Evolutionary conservation across 2,113 vertebrate species (phyloP), one percentile per base, ranked within the genome.

Genomic region (Mastomys coucha): DNA sequence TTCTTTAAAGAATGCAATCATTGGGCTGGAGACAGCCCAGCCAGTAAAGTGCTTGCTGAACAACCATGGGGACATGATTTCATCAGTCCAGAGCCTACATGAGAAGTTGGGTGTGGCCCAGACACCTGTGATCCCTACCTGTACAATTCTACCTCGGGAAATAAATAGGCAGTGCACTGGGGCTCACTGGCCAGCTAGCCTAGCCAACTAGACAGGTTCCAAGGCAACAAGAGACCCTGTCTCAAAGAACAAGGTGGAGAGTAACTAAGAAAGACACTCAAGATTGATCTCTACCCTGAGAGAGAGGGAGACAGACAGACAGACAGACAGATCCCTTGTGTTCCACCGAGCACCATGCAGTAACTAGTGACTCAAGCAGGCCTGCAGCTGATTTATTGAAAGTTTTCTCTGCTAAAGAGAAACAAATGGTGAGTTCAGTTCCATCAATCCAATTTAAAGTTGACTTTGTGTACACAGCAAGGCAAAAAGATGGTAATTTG

Each of bases 371-470:
- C 63, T 91, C 65, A 56, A 2, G 56, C 26, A 84, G 36, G 13
- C 26, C n/a, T 60, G 14, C 49, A 92, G n/a, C 56, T 90, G 28
- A 28, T 12, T 58, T 90, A 96, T 56, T 45, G 77, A 96, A 75
- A 60, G 51, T 81, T 76, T 76, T 88, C 63, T 90, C 80, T 72
- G 49, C 85, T 95, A 49, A 95, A 97, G 72, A 63, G 93, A 97
- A 95, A 88, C 33, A 86, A 97, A 95, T 1, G 20, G 85, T 88
- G 42, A n/a, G 45, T 82, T 95, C 45, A 53, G 45, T 94, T 90
- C 80, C 80, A 90, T 96, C 56, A 6, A 69, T 86, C 88, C 96
- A 89, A 96, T 95, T 95, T 96, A 95, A 97, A 96, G 85, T 72
- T 93, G 92, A 67, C 91, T 94, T 90, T 95, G 91, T 95, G 33